These are phyloP conservation scores for Lasiommata megera DNA, from an alignment of 2,888 invertebrate genomes.

Conservation along the genomic window DNA sequence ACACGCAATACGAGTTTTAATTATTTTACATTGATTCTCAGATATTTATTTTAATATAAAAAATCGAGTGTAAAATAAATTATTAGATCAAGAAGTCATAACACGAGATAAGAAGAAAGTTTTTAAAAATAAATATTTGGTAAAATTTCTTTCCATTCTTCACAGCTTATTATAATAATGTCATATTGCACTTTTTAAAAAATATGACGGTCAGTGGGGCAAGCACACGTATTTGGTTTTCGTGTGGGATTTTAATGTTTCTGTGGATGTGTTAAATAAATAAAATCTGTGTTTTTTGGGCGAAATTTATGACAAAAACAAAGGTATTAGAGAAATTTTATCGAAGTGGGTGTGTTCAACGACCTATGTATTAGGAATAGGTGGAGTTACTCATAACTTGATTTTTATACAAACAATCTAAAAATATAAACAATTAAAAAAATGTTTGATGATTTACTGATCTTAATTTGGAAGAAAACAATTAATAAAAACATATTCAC, in stretches of 20 bases:
- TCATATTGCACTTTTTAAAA: conserved; percentile 4
- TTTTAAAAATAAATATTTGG: not conserved
- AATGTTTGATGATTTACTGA: too few relatives aligned
- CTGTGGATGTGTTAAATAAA: not conserved
- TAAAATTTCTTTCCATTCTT: not conserved
- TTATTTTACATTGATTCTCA: too few relatives aligned
- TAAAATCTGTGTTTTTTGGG: not conserved
- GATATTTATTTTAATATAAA: too few relatives aligned
- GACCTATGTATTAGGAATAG: not conserved
- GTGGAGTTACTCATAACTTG: too few relatives aligned
- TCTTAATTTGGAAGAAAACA: too few relatives aligned
- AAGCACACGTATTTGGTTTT: not conserved
- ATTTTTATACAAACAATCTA: too few relatives aligned
- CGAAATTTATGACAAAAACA: conserved; percentile 4
- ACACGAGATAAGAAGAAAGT: not conserved
- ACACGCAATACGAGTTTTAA: too few relatives aligned
- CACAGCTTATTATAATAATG: not conserved
- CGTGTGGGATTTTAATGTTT: conserved; percentile 5
- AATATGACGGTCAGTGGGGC: conserved; percentile 6
- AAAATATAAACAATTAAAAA: too few relatives aligned
- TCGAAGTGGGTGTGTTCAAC: not conserved
- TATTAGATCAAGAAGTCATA: too few relatives aligned
- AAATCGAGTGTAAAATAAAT: too few relatives aligned
- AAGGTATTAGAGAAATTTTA: conserved; percentile 22
- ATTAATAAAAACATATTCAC: too few relatives aligned